phyloP scores from a whole-genome alignment of 2,797 vertebrate genomes.

The Acanthurus lineatus region DNA sequence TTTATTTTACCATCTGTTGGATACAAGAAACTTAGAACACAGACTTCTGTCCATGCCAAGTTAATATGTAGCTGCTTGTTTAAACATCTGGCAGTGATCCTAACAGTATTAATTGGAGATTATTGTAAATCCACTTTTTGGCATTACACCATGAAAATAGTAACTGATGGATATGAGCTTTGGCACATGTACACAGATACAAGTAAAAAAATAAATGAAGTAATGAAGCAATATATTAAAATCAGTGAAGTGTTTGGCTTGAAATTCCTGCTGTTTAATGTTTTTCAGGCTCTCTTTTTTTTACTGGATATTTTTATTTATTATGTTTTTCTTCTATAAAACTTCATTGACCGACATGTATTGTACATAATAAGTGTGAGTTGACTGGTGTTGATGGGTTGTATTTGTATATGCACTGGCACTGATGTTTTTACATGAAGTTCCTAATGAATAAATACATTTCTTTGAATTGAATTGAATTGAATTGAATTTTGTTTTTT shows the following conservation, averaged over 20 bases:
- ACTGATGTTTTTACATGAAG: too few relatives aligned
- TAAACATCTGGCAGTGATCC: not conserved
- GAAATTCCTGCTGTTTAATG: not conserved
- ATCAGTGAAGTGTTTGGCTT: not conserved
- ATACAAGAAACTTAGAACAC: not conserved
- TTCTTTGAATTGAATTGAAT: too few relatives aligned
- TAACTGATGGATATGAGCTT: not conserved
- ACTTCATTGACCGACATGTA: too few relatives aligned
- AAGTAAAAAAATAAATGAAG: not conserved
- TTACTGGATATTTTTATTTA: too few relatives aligned
- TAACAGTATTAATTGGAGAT: conserved; percentile 12
- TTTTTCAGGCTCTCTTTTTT: not conserved
- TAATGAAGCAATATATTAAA: too few relatives aligned
- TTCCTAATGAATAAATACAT: too few relatives aligned
- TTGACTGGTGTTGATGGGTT: too few relatives aligned
- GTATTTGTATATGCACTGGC: too few relatives aligned
- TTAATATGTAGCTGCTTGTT: not conserved
- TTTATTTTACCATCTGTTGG: not conserved
- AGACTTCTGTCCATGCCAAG: not conserved
- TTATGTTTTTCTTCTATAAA: too few relatives aligned
- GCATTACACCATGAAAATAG: not conserved
- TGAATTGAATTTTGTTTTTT: not conserved
- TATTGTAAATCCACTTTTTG: conserved; percentile 23
- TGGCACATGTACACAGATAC: not conserved
- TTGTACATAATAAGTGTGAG: too few relatives aligned